These are phyloP conservation scores for Oryctes rhinoceros DNA, from an alignment of 1,140 invertebrate species.

Conservation along the genomic window DNA sequence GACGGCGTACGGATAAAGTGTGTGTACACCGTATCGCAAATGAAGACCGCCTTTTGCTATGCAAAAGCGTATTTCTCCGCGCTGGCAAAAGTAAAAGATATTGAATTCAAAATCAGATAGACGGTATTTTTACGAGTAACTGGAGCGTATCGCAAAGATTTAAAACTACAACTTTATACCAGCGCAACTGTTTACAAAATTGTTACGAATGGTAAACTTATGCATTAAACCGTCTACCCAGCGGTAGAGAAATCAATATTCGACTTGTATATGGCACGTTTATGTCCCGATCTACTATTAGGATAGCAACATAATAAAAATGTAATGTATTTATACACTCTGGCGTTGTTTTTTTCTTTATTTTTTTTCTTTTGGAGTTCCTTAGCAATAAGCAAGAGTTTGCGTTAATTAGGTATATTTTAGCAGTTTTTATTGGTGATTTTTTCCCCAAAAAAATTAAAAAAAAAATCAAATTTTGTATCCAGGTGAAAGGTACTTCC, in stretches of 20 bases:
- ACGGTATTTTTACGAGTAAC: constrained; percentile 28
- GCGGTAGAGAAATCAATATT: constrained; percentile 10
- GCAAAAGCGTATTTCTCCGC: not conserved
- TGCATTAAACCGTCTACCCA: constrained; percentile 24
- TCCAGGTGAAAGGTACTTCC: too few species aligned
- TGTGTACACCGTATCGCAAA: not conserved
- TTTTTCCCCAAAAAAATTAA: too few species aligned
- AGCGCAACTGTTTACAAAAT: constrained; percentile 32
- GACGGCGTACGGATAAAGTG: not conserved
- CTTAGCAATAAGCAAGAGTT: too few species aligned
- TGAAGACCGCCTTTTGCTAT: not conserved
- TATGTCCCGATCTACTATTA: not conserved
- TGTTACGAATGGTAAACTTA: constrained; percentile 35
- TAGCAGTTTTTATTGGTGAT: too few species aligned
- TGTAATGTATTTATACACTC: not conserved
- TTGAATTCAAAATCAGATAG: constrained; percentile 10
- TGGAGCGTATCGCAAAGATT: constrained; percentile 31
- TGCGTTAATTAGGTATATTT: too few species aligned
- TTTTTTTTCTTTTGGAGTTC: too few species aligned
- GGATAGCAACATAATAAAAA: not conserved
- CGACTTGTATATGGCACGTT: not conserved
- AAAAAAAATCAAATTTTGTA: too few species aligned
- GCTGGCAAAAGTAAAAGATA: constrained; percentile 10
- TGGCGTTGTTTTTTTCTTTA: too few species aligned
- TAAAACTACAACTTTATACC: constrained; percentile 10